Evolutionary conservation across 2,888 invertebrate genomes (phyloP), one percentile per base, ranked within the genome.

Genomic region (Diarsia brunnea): DNA sequence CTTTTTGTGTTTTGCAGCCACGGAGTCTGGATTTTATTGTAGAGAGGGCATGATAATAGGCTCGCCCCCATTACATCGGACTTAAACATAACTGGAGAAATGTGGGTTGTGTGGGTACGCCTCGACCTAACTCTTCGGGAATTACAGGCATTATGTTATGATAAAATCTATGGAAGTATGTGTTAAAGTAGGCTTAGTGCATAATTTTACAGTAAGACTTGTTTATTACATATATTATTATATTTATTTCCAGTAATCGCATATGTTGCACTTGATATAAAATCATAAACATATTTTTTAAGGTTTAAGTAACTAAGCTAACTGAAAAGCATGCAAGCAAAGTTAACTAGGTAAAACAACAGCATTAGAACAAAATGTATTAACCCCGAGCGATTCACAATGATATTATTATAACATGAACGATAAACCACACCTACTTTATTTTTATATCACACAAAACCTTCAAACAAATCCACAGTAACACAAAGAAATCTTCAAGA

Each of bases 401-500:
- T 55, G 19, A 5, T 2, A 19, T 10, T 49, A 47, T 4, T 5
- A 38, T 31, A n/a, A 31, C 1, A 43, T 4, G 19, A 51, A 49
- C 10, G 47, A 47, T 38, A 49, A 64, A 45, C 21, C 11, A 19
- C 27, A 49, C 12, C 24, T 27, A 61, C 27, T 19, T 38, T 4
- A 47, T 60, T 45, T n/a, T 55, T 43, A 19, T 47, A 43, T 5
- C 61, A 45, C 66, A 75, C 55, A 24, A 69, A 64, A 24, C 2
- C 11, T 3, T 24, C n/a, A 24, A 79, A 31, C 31, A 19, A 69
- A 82, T 63, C 64, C 63, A 19, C n/a, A n/a, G 47, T 69, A 27
- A 31, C 38, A 70, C 58, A 27, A 66, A 67, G 72, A 81, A 43
- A 72, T 71, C 55, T 73, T 61, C 47, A 67, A 72, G 64, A 60